A percentile compares a stretch with the other conserved stretches of the same genome.
Conservation (phyloP, 2,888 invertebrate genomes). For the Ormia ochracea region DNA sequence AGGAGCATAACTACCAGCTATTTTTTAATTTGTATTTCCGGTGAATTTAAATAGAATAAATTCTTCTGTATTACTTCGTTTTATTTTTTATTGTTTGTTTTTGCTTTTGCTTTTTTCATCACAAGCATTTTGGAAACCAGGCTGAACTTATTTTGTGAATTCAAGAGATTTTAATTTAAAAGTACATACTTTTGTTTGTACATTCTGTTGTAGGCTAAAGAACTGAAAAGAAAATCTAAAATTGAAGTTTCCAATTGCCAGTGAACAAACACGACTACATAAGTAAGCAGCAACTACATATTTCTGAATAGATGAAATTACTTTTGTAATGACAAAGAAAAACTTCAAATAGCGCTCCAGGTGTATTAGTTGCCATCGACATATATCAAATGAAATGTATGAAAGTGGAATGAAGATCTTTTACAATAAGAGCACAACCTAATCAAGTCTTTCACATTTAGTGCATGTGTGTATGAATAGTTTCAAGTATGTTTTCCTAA, state of each 20-base stretch:
- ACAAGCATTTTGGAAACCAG: conserved; percentile 1
- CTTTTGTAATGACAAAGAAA: conserved; percentile 40
- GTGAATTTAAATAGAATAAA: conserved; percentile 49
- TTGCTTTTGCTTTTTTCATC: neutral
- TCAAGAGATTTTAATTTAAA: conserved; percentile 51
- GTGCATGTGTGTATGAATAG: neutral
- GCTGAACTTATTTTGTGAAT: conserved; percentile 33
- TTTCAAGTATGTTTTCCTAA: neutral
- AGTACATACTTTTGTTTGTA: conserved; percentile 6
- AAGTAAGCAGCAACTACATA: neutral
- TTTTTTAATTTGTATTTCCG: conserved; percentile 60
- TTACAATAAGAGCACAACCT: neutral
- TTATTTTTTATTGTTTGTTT: neutral
- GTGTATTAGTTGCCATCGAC: conserved; percentile 50
- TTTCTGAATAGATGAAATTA: neutral
- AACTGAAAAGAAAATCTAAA: conserved; percentile 17
- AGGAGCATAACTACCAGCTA: neutral
- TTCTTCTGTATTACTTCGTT: neutral
- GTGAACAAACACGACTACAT: neutral
- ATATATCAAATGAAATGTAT: conserved; percentile 34
- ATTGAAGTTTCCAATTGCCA: conserved; percentile 34
- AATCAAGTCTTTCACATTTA: conserved; percentile 3
- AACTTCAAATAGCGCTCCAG: conserved; percentile 45
- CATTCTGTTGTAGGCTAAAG: conserved; percentile 12
- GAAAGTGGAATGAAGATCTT: conserved; percentile 12